Conservation (phyloP, 2,888 invertebrate species). For the Metacarcinus magister region DNA sequence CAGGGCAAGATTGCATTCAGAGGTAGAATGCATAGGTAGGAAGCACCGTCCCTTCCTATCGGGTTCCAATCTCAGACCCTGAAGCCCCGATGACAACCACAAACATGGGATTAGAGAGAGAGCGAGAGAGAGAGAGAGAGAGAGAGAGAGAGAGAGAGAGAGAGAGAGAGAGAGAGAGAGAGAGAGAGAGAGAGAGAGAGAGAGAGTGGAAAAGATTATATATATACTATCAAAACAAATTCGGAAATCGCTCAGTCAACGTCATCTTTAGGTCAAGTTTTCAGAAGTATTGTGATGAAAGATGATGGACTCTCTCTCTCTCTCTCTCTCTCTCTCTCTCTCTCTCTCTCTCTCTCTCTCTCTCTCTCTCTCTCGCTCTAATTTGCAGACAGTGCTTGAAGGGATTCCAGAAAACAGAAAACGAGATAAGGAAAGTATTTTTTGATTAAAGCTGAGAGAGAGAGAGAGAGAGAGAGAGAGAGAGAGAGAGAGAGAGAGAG, state of each 20-base stretch:
- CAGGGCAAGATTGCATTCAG: neutral
- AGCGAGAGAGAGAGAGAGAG: conserved; percentile 55
- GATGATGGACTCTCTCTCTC: neutral
- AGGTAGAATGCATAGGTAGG: neutral
- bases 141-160: conserved; percentile 61
- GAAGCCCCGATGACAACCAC: neutral
- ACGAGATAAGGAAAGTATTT: neutral
- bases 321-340: conserved; percentile 42
- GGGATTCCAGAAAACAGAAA: conserved; percentile 29
- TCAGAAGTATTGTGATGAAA: neutral
- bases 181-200: neutral
- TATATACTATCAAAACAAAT: neutral
- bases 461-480: conserved; percentile 56
- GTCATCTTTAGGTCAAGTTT: neutral
- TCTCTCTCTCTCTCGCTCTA: conserved; percentile 22
- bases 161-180: conserved; percentile 44
- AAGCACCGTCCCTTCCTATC: neutral
- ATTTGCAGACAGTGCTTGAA: neutral
- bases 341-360: neutral
- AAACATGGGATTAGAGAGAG: neutral
- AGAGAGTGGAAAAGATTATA: neutral
- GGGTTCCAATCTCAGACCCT: neutral
- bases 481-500: conserved; percentile 40
- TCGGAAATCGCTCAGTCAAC: neutral
- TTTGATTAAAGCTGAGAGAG: conserved; percentile 12